phyloP scores from a whole-genome alignment of 2,113 vertebrate genomes.

The Oophaga pumilio region DNA sequence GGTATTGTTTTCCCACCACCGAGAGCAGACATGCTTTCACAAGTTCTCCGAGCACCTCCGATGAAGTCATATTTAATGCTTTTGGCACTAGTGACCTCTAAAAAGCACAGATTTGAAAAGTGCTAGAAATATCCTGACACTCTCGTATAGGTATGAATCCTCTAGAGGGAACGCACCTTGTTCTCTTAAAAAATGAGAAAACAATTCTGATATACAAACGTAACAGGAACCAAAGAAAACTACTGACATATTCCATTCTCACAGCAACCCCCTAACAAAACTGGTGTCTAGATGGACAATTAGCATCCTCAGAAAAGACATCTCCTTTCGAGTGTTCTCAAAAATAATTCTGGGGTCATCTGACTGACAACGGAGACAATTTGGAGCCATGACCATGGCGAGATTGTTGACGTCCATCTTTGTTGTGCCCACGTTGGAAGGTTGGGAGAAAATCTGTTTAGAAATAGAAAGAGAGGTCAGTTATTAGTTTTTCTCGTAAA shows the following conservation, averaged over 20 bases:
- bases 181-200: constrained; percentile 16
- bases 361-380: constrained; percentile 88
- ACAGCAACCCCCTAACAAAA: constrained; percentile 81
- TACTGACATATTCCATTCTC: constrained; percentile 54
- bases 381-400: constrained; percentile 94
- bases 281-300: constrained; percentile 88
- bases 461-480: background rate
- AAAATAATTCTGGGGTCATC: constrained; percentile 88
- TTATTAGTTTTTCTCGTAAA: background rate
- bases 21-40: constrained; percentile 14
- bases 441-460: constrained; percentile 85
- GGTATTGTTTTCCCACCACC: constrained; percentile 11
- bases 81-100: constrained; percentile 1
- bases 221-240: background rate
- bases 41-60: constrained; percentile 13
- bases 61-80: background rate
- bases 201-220: constrained; percentile 16
- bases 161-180: constrained; percentile 27
- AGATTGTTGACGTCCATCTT: constrained; percentile 95
- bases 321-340: constrained; percentile 90
- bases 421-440: constrained; percentile 84
- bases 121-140: constrained; percentile 34
- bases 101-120: background rate
- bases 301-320: constrained; percentile 89
- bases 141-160: background rate